These are phyloP conservation scores for Ferrisia virgata DNA, from an alignment of 2,888 invertebrate species.

Conservation along the genomic window DNA sequence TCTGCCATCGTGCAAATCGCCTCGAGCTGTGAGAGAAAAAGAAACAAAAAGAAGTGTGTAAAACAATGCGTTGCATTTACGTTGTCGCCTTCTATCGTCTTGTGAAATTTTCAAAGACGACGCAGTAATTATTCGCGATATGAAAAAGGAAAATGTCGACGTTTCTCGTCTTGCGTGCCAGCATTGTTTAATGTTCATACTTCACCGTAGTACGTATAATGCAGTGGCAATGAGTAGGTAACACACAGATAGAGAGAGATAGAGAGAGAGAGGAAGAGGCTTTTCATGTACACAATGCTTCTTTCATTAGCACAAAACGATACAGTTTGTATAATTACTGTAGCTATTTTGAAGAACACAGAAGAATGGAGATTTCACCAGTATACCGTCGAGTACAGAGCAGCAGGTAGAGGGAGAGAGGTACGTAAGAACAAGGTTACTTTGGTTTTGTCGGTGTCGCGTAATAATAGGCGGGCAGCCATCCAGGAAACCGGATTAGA, in stretches of 20 bases:
- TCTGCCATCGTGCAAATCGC: background rate
- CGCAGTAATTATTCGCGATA: background rate
- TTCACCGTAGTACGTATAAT: too few relatives aligned
- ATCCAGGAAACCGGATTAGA: constrained; percentile 19
- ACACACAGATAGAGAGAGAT: background rate
- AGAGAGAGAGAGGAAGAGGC: background rate
- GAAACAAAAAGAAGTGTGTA: background rate
- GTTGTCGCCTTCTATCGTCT: background rate
- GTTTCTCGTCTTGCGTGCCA: background rate
- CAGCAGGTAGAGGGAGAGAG: too few relatives aligned
- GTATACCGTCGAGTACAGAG: background rate
- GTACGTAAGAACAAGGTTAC: constrained; percentile 3
- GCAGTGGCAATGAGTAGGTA: too few relatives aligned
- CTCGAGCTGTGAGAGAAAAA: background rate
- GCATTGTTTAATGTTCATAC: too few relatives aligned
- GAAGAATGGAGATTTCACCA: background rate
- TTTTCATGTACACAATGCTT: constrained; percentile 20
- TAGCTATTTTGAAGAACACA: too few relatives aligned
- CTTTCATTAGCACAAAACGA: constrained; percentile 3
- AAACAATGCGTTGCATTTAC: background rate
- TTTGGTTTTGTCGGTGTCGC: background rate
- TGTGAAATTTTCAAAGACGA: background rate
- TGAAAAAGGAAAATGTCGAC: background rate
- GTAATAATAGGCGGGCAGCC: background rate
- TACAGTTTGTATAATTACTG: background rate